Conservation (phyloP, 2,888 invertebrate species). For the Syrphus vitripennis region DNA sequence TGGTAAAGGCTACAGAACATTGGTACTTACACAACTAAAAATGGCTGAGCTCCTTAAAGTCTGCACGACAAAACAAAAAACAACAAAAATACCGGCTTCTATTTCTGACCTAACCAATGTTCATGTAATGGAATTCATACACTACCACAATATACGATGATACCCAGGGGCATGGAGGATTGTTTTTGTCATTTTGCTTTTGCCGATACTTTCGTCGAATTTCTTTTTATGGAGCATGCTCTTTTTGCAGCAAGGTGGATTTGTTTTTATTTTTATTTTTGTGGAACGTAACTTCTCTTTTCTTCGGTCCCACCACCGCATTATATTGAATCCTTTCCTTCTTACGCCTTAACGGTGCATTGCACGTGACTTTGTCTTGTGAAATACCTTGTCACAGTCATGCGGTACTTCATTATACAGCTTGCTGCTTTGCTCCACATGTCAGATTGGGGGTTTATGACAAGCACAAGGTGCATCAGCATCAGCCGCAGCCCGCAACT, state of each 20-base stretch:
- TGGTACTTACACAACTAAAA: neutral
- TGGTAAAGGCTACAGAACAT: neutral
- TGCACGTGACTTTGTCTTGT: conserved; percentile 57
- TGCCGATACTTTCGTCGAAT: conserved; percentile 35
- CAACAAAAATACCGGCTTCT: neutral
- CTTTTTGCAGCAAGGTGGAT: neutral
- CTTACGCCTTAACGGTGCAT: neutral
- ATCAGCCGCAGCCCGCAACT: no score
- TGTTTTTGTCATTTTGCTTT: conserved; percentile 57
- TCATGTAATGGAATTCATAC: neutral
- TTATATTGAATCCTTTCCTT: neutral
- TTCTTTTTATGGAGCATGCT: conserved; percentile 56
- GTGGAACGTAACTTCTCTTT: conserved; percentile 36
- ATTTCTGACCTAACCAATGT: neutral
- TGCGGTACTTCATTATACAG: neutral
- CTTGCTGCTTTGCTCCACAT: neutral
- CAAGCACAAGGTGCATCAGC: neutral
- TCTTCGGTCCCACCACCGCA: neutral
- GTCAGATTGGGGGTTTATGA: neutral
- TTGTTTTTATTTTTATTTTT: neutral
- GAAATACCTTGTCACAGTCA: conserved; percentile 5
- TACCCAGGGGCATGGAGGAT: neutral
- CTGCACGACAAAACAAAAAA: neutral
- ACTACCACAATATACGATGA: conserved; percentile 1
- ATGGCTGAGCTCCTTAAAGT: neutral